Conservation (phyloP, 1,140 invertebrate genomes). For the Octopus sinensis region DNA sequence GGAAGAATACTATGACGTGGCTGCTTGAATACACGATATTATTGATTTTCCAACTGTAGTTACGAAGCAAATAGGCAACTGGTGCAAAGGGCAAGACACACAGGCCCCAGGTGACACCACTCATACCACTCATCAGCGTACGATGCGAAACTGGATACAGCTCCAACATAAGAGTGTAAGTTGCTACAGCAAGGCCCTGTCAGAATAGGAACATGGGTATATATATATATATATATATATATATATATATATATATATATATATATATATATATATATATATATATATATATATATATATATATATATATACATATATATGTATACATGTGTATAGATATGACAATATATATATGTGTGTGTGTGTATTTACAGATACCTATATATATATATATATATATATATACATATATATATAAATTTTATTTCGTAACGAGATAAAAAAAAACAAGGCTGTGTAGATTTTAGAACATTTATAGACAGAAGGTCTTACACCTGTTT, state of each 20-base stretch:
- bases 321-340: neutral
- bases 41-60: neutral
- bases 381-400: no score
- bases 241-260: neutral
- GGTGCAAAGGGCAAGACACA: neutral
- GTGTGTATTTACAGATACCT: no score
- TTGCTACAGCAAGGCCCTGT: neutral
- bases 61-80: neutral
- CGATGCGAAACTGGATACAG: neutral
- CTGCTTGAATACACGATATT: neutral
- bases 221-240: neutral
- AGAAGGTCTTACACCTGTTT: no score
- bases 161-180: neutral
- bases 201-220: neutral
- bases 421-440: no score
- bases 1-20: neutral
- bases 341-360: no score
- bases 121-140: neutral
- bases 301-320: neutral
- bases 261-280: constrained; percentile 5
- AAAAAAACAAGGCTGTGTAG: no score
- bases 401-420: no score
- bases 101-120: neutral
- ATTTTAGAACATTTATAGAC: no score
- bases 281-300: neutral